Conservation (phyloP, 64 coral and sea anemone genomes). For the Platygyra sinensis region DNA sequence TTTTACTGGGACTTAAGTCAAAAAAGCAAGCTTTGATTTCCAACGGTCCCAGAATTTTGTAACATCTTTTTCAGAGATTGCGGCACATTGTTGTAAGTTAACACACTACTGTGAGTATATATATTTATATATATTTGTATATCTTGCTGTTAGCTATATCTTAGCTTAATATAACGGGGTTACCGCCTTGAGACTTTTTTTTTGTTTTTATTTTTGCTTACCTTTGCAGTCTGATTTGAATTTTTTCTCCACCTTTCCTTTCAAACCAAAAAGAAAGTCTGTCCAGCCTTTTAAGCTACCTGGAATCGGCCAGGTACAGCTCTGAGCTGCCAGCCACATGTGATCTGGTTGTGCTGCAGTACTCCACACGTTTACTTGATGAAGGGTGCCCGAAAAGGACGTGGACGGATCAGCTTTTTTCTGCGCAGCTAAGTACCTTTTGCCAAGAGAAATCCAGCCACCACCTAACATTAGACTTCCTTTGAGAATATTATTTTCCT, state of each 20-base stretch:
- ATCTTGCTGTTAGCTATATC: not conserved
- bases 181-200: not conserved
- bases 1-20: no score
- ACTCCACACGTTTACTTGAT: conserved; percentile 29
- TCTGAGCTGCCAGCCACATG: conserved; percentile 24
- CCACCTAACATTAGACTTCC: conserved; percentile 14
- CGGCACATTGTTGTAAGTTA: not conserved
- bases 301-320: conserved; percentile 30
- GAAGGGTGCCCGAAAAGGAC: conserved; percentile 28
- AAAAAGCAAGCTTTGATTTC: no score
- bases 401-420: conserved; percentile 12
- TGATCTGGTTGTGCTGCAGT: not conserved
- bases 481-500: not conserved
- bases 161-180: no score
- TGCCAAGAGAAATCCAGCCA: conserved; percentile 29
- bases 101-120: not conserved
- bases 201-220: not conserved
- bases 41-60: not conserved
- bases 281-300: conserved; percentile 25
- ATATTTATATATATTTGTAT: not conserved
- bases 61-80: not conserved
- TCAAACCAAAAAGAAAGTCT: conserved; percentile 32
- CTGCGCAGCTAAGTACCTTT: not conserved
- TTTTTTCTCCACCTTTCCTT: conserved; percentile 14
- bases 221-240: conserved; percentile 37